A percentile compares a stretch with the other conserved stretches of the same genome.
These are phyloP conservation scores for Actinia tenebrosa DNA, from an alignment of 64 coral and sea anemone species.

Conservation along the genomic window DNA sequence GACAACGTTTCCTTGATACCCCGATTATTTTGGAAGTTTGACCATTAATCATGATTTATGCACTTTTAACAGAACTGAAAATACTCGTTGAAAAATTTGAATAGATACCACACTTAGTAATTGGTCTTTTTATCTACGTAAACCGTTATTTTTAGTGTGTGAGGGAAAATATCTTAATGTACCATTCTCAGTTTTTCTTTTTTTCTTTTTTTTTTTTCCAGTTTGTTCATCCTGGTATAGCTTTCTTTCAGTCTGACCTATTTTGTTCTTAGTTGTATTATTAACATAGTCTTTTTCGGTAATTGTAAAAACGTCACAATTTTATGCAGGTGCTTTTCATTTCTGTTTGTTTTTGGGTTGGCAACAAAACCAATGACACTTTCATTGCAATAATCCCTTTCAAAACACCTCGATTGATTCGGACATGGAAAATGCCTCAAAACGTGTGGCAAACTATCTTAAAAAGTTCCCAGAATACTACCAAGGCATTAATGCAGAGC, in stretches of 20 bases:
- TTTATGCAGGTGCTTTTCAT: neutral
- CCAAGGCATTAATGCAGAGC: constrained; percentile 17
- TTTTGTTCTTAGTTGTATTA: neutral
- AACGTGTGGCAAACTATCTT: neutral
- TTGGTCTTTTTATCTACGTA: no score
- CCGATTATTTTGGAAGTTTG: neutral
- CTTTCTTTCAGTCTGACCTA: neutral
- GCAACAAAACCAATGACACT: neutral
- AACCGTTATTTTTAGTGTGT: no score
- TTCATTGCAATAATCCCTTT: neutral
- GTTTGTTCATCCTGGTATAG: neutral
- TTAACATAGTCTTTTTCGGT: neutral
- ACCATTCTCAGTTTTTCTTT: no score
- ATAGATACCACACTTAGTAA: no score
- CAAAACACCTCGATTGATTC: neutral
- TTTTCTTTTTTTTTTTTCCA: no score
- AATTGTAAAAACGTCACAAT: neutral
- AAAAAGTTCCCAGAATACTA: neutral
- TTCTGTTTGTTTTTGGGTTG: neutral
- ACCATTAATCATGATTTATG: neutral
- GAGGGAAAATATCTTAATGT: no score
- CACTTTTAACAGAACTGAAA: no score
- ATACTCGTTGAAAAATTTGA: no score
- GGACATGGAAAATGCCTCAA: neutral
- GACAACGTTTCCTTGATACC: neutral